These are phyloP conservation scores for Protobothrops flavoviridis DNA, from an alignment of 2,113 vertebrate genomes.

Conservation along the genomic window DNA sequence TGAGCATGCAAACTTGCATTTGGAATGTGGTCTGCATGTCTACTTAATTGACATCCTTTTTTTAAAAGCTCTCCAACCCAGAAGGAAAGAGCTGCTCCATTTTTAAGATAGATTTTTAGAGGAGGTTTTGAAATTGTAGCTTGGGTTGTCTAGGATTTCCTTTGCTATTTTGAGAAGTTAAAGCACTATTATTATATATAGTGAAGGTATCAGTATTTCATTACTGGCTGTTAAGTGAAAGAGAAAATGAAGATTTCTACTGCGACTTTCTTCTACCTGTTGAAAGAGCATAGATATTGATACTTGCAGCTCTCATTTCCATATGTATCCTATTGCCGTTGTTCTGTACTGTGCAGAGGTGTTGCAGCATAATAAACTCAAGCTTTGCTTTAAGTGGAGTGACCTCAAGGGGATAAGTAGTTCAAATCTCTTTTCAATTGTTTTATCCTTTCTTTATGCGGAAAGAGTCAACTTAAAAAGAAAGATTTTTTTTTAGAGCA, in stretches of 20 bases:
- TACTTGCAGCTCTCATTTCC: constrained; percentile 39
- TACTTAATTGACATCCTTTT: background rate
- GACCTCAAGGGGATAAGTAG: constrained; percentile 47
- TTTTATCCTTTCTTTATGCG: constrained; percentile 40
- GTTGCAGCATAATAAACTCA: constrained; percentile 46
- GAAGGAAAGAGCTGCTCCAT: background rate
- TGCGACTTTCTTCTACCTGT: constrained; percentile 29
- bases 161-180: background rate
- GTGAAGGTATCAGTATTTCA: background rate
- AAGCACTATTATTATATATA: constrained; percentile 19
- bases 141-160: constrained; percentile 11
- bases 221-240: background rate
- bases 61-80: background rate
- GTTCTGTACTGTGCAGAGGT: constrained; percentile 45
- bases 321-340: constrained; percentile 33
- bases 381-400: constrained; percentile 48
- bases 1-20: background rate
- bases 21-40: background rate
- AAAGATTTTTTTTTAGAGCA: constrained; percentile 38
- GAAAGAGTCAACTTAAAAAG: background rate
- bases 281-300: constrained; percentile 20
- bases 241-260: constrained; percentile 26
- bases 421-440: constrained; percentile 51
- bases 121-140: background rate
- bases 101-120: background rate